Base-by-base conservation (phyloP, 2,888 invertebrate genomes). In the Gasteruption jaculator region DNA sequence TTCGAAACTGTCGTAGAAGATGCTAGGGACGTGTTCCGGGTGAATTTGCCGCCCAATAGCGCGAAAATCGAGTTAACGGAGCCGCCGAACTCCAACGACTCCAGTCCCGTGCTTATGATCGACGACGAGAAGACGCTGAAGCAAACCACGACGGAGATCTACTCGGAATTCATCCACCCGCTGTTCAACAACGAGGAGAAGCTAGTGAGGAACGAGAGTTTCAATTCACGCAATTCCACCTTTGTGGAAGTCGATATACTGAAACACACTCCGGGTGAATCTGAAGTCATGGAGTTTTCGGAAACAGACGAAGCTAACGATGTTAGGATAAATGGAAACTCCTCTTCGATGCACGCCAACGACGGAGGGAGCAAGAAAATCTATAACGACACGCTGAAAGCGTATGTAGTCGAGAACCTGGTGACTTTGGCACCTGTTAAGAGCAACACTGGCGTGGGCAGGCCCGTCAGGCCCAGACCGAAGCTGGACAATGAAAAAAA, bases 401-500 rank as follows among this genome's bases (percentile, higher is more conserved):
- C 65, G 0, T 65, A 63, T 37, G 59, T 65, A 5, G 63, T 65
- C 0, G 53, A 63, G 19, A 61, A 64, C 41, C 41, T 81, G 14
- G 79, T 80, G 2, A 88, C 87, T 1, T 67, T 88, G 27, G 72
- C 86, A 41, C 89, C 89, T 1, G 86, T 82, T 0, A 83, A 86
- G 60, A 89, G 88, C 2, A 88, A 89, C 68, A 80, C 85, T 0
- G 87, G 86, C 1, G 77, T 87, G 4, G 82, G 81, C 42, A 74
- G 85, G 48, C 86, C 85, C 0, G 71, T 86, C 30, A 72, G 84
- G 53, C 84, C 83, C 2, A 72, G 81, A 26, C 82, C 83, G 1
- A 76, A 74, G 56, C 71, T 68, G 61, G 63, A 68, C 31, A 71
- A 50, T 10, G 60, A 68, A 7, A 60, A 51, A 35, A 24, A 45